Evolutionary conservation across 1,140 invertebrate genomes (phyloP).

Genomic region (Acromyrmex echinatior): DNA sequence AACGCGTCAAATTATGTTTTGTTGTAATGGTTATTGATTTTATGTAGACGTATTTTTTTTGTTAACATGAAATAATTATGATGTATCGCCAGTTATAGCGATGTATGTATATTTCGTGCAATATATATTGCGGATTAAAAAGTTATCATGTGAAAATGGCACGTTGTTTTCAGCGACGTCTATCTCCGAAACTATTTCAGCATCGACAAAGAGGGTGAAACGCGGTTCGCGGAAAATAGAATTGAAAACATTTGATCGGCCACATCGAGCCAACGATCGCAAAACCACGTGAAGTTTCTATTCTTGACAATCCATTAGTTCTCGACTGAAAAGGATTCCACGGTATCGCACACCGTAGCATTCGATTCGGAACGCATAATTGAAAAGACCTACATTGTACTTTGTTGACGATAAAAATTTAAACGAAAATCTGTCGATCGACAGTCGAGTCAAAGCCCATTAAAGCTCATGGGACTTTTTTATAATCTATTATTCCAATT

Average conservation of each 20-base stretch:
- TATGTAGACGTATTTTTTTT: neutral
- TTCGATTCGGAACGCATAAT: constrained; percentile 53
- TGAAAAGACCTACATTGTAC: constrained; percentile 51
- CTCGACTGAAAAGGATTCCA: constrained; percentile 36
- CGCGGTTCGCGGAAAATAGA: constrained; percentile 31
- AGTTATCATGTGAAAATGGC: constrained; percentile 41
- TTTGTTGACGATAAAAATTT: constrained; percentile 38
- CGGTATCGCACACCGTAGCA: constrained; percentile 10
- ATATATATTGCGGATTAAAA: constrained; percentile 19
- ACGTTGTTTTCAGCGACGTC: constrained; percentile 39
- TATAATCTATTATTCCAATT: constrained; percentile 13
- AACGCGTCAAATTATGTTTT: neutral
- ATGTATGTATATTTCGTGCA: neutral
- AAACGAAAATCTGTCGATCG: constrained; percentile 26
- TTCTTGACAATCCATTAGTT: constrained; percentile 62
- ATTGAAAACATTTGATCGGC: constrained; percentile 55
- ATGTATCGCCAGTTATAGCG: neutral
- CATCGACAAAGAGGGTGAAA: constrained; percentile 11
- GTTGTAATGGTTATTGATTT: neutral
- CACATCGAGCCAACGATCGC: constrained; percentile 46
- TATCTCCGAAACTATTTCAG: constrained; percentile 50
- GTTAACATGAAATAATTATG: neutral
- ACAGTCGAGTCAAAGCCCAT: neutral
- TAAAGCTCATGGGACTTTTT: constrained; percentile 13
- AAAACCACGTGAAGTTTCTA: constrained; percentile 55